phyloP scores from a whole-genome alignment of 2,797 vertebrate species.

The Sphenopsis melanotis region DNA sequence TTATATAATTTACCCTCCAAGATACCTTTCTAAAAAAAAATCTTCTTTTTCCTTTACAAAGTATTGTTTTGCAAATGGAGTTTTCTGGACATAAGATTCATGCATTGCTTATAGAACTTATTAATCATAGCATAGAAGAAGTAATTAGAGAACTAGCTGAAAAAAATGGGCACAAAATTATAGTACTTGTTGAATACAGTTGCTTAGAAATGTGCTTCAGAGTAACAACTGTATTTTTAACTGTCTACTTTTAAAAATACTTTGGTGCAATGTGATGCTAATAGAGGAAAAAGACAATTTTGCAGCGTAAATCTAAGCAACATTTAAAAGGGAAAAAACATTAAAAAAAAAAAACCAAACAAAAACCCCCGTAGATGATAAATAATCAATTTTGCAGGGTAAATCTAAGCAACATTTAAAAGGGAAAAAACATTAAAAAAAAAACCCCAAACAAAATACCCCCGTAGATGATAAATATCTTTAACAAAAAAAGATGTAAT shows the following conservation, averaged over 20 bases:
- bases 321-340: neutral
- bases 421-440: neutral
- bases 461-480: fast-evolving
- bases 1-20: neutral
- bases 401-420: neutral
- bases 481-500: neutral
- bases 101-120: neutral
- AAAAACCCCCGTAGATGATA: fast-evolving
- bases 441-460: too few relatives aligned
- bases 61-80: neutral
- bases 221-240: neutral
- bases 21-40: neutral
- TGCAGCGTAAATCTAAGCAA: neutral
- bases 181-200: neutral
- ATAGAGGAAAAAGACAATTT: neutral
- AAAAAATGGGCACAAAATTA: neutral
- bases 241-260: neutral
- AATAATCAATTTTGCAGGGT: neutral
- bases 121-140: neutral
- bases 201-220: neutral
- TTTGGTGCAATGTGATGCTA: neutral
- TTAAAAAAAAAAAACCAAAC: fast-evolving
- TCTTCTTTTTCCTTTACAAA: neutral
- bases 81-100: neutral
- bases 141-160: slow-evolving; percentile 4